These are phyloP conservation scores for Mormyrops boulengeri DNA, from an alignment of 2,797 vertebrate species.

Conservation along the genomic window DNA sequence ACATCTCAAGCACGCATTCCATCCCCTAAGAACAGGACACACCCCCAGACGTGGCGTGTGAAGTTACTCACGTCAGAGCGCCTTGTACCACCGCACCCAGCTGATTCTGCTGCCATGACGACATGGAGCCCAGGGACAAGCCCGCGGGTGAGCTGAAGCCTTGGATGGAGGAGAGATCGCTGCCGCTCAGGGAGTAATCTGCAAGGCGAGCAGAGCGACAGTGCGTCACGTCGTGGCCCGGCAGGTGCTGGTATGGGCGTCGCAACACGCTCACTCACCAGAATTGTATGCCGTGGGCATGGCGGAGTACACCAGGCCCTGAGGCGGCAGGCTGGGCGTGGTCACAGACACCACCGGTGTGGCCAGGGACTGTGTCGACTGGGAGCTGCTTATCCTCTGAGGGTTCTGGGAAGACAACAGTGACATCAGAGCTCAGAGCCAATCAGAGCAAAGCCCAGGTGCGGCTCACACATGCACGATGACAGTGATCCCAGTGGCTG, in stretches of 20 bases:
- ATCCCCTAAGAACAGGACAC: neutral
- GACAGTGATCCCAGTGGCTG: neutral
- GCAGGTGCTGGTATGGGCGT: neutral
- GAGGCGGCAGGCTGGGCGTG: constrained; percentile 89
- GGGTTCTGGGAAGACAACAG: constrained; percentile 70
- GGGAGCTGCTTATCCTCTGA: constrained; percentile 91
- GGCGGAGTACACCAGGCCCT: constrained; percentile 90
- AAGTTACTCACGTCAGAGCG: constrained; percentile 92
- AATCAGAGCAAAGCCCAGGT: neutral
- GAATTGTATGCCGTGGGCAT: constrained; percentile 96
- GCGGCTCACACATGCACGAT: neutral
- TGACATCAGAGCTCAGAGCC: neutral
- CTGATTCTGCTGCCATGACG: constrained; percentile 98
- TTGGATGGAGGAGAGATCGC: constrained; percentile 91
- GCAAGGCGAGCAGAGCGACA: constrained; percentile 40
- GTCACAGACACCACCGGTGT: constrained; percentile 96
- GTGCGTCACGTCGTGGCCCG: neutral
- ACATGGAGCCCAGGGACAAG: constrained; percentile 90
- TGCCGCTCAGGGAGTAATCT: constrained; percentile 96
- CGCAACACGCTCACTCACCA: constrained; percentile 61
- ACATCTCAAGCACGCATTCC: neutral
- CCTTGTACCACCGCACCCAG: constrained; percentile 88
- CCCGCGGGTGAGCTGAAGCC: constrained; percentile 88
- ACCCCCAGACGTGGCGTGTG: constrained; percentile 22
- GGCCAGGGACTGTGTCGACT: constrained; percentile 82